phyloP scores from a whole-genome alignment of 2,888 invertebrate species.

The Unio pictorum region DNA sequence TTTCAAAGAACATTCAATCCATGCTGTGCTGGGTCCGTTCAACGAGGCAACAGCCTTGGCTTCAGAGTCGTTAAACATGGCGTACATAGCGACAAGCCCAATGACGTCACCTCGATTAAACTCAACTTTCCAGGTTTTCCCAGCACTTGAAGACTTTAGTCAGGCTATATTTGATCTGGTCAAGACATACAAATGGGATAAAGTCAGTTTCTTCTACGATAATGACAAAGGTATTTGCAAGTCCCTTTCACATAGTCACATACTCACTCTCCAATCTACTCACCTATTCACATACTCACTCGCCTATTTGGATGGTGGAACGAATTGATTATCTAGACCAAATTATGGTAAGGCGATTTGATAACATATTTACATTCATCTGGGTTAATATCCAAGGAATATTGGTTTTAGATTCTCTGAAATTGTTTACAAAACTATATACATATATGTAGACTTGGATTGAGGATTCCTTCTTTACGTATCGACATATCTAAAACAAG shows the following conservation, averaged over 20 bases:
- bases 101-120: slow-evolving; percentile 31
- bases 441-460: too few relatives aligned
- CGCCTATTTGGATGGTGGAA: too few relatives aligned
- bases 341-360: too few relatives aligned
- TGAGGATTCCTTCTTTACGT: too few relatives aligned
- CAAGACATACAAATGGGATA: slow-evolving; percentile 50
- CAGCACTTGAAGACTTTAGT: slow-evolving; percentile 42
- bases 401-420: too few relatives aligned
- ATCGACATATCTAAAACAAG: too few relatives aligned
- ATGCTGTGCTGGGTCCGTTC: slow-evolving; percentile 55
- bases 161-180: slow-evolving; percentile 54
- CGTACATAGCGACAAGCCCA: slow-evolving; percentile 52
- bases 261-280: too few relatives aligned
- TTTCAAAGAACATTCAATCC: slow-evolving; percentile 31
- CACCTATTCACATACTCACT: not conserved
- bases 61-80: slow-evolving; percentile 50
- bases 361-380: too few relatives aligned
- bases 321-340: too few relatives aligned
- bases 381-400: too few relatives aligned
- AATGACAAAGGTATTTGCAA: slow-evolving; percentile 22
- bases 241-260: not conserved
- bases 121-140: slow-evolving; percentile 52
- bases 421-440: too few relatives aligned
- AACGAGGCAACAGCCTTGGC: slow-evolving; percentile 52
- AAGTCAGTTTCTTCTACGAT: slow-evolving; percentile 62